Base-by-base conservation (phyloP, 2,888 invertebrate species). In the Tetrapedia diversipes region DNA sequence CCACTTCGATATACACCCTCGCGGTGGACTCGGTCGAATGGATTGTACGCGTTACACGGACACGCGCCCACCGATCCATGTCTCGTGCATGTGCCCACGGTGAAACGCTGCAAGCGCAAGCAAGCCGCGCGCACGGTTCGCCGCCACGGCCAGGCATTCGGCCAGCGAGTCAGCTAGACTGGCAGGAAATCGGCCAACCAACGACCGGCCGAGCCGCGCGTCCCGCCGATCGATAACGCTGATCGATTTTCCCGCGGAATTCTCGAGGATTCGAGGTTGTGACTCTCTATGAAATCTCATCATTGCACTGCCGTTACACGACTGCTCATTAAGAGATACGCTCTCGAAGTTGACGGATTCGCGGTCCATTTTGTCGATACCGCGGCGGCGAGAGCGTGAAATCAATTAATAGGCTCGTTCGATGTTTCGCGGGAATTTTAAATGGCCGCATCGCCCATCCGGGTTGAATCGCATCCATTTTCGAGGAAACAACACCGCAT, bases 1-100 rank as follows among this genome's bases (percentile, higher is more conserved):
- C 67, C 69, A 66, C 80, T 63, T 67, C 60, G 63, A 68, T n/a
- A n/a, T 67, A 84, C 81, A 81, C 77, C 69, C 85, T 74, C 78
- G 77, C 75, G 63, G 75, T 51, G 70, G 72, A 75, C 84, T 82
- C 67, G 80, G 64, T 83, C 80, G 80, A 76, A 76, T 67, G 80
- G 70, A 81, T 77, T 67, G 84, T 69, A 83, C 84, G 77, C 72
- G 75, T 47, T 53, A 60, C 75, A 69, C 77, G 49, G 53, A 75
- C 77, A 71, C 66, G 68, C 68, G 68, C 70, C 73, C 70, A 77
- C 80, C 72, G 69, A 53, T 63, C 75, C 75, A 64, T 77, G 49
- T 56, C 66, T 61, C 70, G 57, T 64, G 37, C 47, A 49, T 54
- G 54, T 61, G 54, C 11, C 54, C 68, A 43, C 60, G 43, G n/a